Evolutionary conservation across 2,888 invertebrate genomes (phyloP).

Genomic region (Mythimna lalbum): DNA sequence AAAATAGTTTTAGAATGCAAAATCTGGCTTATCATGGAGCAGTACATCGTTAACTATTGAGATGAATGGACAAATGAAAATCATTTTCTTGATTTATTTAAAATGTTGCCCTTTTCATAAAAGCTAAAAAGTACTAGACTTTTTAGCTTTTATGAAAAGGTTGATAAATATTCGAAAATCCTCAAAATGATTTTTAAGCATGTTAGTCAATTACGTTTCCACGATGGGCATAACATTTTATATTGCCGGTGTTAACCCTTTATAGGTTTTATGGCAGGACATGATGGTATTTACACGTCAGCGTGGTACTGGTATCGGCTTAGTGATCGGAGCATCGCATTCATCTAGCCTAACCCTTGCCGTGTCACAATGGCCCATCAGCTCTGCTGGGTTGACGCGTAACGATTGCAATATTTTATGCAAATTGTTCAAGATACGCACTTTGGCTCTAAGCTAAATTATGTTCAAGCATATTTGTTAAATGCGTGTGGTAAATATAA

Average conservation of each 20-base stretch:
- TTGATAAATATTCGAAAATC: neutral
- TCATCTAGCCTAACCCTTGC: slow-evolving; percentile 84
- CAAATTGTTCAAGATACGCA: slow-evolving; percentile 67
- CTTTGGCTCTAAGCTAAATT: slow-evolving; percentile 42
- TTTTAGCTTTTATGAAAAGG: neutral
- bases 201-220: slow-evolving; percentile 8
- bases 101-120: neutral
- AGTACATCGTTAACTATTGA: neutral
- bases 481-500: slow-evolving; percentile 22
- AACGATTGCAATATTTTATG: slow-evolving; percentile 81
- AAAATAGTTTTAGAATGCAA: slow-evolving; percentile 4
- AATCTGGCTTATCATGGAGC: slow-evolving; percentile 1
- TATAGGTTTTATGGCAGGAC: slow-evolving; percentile 57
- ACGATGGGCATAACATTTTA: slow-evolving; percentile 50
- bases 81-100: neutral
- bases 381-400: slow-evolving; percentile 72
- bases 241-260: slow-evolving; percentile 49
- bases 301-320: slow-evolving; percentile 77
- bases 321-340: slow-evolving; percentile 78
- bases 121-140: no score
- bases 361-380: slow-evolving; percentile 80
- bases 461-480: slow-evolving; percentile 48
- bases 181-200: slow-evolving; percentile 9
- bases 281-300: slow-evolving; percentile 77
- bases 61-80: neutral